phyloP scores from a whole-genome alignment of 2,113 vertebrate species.

The Myrmophylax atrothorax region DNA sequence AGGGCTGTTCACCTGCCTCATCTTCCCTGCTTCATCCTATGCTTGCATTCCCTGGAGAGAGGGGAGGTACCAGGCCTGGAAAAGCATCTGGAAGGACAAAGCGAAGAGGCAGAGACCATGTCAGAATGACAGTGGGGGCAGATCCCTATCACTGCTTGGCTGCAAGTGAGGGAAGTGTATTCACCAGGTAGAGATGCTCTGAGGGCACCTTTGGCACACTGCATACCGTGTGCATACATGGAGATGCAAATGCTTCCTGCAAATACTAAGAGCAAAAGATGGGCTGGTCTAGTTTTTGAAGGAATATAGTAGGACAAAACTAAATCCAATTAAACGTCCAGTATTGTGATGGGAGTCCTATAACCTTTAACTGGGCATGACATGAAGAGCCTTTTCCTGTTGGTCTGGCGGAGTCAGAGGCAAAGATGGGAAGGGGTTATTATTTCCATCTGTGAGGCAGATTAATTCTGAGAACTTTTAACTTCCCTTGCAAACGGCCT shows the following conservation, averaged over 20 bases:
- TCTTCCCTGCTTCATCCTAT: background rate
- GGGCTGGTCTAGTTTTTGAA: background rate
- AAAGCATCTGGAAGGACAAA: background rate
- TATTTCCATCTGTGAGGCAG: conserved; percentile 12
- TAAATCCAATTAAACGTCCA: background rate
- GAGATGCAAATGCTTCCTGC: background rate
- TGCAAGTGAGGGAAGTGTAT: background rate
- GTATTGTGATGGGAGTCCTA: background rate
- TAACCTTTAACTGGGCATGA: background rate
- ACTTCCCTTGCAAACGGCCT: background rate
- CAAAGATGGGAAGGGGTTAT: background rate
- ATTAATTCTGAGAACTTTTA: conserved; percentile 40
- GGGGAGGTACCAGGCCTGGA: background rate
- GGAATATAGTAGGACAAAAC: background rate
- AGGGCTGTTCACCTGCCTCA: background rate
- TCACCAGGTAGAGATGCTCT: background rate
- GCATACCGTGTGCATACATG: background rate
- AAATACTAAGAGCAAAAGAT: background rate
- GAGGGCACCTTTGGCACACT: background rate
- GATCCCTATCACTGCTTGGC: rapidly evolving
- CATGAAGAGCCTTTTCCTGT: background rate
- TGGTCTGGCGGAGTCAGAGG: background rate
- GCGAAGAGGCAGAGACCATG: rapidly evolving
- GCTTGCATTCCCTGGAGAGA: rapidly evolving
- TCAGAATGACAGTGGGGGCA: background rate